Conservation (phyloP, 2,797 vertebrate species). For the Dipus sagitta region DNA sequence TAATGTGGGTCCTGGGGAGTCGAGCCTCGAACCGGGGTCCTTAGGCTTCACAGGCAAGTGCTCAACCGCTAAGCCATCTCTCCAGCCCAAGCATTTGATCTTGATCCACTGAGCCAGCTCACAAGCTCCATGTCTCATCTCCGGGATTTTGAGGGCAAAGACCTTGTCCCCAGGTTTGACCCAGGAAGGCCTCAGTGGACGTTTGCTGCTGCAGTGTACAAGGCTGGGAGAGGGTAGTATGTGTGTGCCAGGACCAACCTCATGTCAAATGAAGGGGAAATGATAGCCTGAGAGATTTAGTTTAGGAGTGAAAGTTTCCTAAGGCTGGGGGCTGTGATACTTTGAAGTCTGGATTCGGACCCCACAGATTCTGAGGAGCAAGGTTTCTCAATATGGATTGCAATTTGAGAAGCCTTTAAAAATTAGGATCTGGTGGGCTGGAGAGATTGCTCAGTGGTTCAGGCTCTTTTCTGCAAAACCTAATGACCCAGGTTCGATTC, state of each 20-base stretch:
- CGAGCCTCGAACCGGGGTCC: no score
- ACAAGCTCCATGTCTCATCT: no score
- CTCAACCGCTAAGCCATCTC: no score
- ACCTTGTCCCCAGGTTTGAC: not conserved
- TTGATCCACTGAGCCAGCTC: no score
- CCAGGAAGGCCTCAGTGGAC: not conserved
- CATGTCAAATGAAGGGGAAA: constrained; percentile 14
- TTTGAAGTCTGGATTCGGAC: constrained; percentile 35
- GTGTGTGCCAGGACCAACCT: not conserved
- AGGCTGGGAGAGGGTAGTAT: not conserved
- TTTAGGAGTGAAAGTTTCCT: not conserved
- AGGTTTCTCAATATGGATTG: not conserved
- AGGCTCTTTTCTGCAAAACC: no score
- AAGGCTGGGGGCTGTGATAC: not conserved
- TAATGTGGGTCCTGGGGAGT: no score
- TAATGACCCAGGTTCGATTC: no score
- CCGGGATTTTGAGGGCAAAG: not conserved
- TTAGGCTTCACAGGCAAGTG: no score
- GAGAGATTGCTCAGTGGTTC: no score
- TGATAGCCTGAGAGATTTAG: constrained; percentile 13
- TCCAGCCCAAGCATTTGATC: no score
- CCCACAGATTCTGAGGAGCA: not conserved
- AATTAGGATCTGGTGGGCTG: not conserved
- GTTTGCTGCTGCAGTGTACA: not conserved
- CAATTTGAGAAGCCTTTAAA: not conserved